These are phyloP conservation scores for Loxodonta africana DNA, from an alignment of 2,113 vertebrate genomes.

Conservation along the genomic window DNA sequence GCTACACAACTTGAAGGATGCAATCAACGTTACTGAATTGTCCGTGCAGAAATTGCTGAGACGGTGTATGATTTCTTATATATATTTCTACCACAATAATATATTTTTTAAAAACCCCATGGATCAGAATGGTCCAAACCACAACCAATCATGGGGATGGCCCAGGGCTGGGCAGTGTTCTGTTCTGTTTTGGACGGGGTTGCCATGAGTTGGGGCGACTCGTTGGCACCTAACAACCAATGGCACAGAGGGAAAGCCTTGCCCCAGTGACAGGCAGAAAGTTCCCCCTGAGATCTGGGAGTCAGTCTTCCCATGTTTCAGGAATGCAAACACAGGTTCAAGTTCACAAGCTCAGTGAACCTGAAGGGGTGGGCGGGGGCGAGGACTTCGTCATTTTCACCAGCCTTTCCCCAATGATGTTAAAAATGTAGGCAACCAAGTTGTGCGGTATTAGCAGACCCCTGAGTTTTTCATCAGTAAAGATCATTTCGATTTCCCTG, in stretches of 20 bases:
- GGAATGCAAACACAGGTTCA: accelerated
- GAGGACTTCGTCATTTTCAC: not conserved
- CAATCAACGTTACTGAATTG: no score
- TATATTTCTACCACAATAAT: not conserved
- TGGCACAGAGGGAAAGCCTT: no score
- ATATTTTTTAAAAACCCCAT: no score
- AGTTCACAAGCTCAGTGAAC: not conserved
- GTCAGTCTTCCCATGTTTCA: not conserved
- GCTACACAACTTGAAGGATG: no score
- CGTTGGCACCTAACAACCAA: no score
- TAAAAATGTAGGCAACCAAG: not conserved
- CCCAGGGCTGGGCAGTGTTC: no score
- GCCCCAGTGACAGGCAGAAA: not conserved
- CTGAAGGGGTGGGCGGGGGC: no score
- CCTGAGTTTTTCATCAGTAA: not conserved
- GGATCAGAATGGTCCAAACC: no score
- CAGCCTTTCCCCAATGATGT: not conserved
- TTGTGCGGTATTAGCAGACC: not conserved
- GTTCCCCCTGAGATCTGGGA: not conserved
- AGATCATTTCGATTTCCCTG: not conserved
- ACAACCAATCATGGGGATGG: no score
- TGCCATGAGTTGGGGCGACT: no score
- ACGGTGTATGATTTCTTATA: not conserved
- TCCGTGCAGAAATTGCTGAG: not conserved
- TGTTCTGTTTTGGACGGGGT: no score